Base-by-base conservation (phyloP, 2,797 vertebrate species). In the Manis javanica region DNA sequence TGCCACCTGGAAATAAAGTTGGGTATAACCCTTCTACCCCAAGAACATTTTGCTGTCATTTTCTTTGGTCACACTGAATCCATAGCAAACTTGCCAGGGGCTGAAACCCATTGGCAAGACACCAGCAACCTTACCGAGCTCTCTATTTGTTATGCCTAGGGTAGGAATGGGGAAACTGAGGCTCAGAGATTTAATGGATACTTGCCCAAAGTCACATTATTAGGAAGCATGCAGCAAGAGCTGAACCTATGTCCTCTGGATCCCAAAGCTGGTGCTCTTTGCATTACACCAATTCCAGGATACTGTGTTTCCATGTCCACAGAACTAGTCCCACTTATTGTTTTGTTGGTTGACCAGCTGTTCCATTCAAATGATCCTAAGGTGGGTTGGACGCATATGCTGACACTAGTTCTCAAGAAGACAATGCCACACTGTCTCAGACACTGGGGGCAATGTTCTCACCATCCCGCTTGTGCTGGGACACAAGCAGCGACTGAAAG, bases 401-500 rank as follows among this genome's bases (percentile, higher is more conserved):
- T 26, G 87, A 90, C 57, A 53, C 29, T 10, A 31, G 31, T 34
- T 82, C 66, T 82, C 61, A 23, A 24, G 49, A 79, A 59, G 42
- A 71, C 26, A 19, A 83, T 9, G 37, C 26, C 16, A 0, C 7
- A 29, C 31, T 37, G 53, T 63, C 74, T 93, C 71, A 24, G 69
- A 97, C 87, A 92, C 63, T 3, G 21, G 34, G 59, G 74, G 61
- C 24, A 21, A 31, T 12, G 69, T n/a, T 84, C 63, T 89, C 85
- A 24, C 2, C 89, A 95, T 96, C 95, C 94, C 34, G 71, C 86
- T 95, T 97, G 96, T 97, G 84, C 0, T 19, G 83, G 92, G 94
- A 97, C 98, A 97, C 96, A 96, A 90, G 96, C 94, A 2, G 1
- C 97, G 93, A 85, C 51, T 78, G 63, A 96, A 96, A 97, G 98